phyloP scores from a whole-genome alignment of 92 coral and sea anemone species.

The Epizoanthus illoricatus region DNA sequence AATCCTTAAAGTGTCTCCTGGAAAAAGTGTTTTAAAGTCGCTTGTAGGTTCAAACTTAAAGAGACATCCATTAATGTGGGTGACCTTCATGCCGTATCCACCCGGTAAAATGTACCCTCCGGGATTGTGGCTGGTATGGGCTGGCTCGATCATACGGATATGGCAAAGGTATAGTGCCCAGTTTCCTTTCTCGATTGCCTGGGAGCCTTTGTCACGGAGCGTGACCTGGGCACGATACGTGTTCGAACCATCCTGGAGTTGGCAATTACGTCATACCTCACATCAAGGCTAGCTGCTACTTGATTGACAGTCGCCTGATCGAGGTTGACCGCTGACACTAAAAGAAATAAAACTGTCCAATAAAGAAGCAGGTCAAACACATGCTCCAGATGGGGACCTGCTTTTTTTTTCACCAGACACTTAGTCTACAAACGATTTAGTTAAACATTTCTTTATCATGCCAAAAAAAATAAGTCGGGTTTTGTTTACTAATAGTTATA shows the following conservation, averaged over 20 bases:
- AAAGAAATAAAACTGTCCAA: background rate
- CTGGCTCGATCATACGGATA: slow-evolving; percentile 91
- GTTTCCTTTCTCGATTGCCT: slow-evolving; percentile 62
- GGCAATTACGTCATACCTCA: slow-evolving; percentile 83
- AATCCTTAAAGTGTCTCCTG: slow-evolving; percentile 59
- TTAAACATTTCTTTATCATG: no score
- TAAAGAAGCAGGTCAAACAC: background rate
- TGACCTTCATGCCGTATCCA: slow-evolving; percentile 62
- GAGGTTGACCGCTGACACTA: slow-evolving; percentile 52
- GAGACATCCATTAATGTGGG: slow-evolving; percentile 87
- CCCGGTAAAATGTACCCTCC: slow-evolving; percentile 82
- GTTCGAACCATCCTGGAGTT: slow-evolving; percentile 79
- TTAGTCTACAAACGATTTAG: background rate
- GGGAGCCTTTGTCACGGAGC: slow-evolving; percentile 70
- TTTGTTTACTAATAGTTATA: no score
- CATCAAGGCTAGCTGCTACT: slow-evolving; percentile 79
- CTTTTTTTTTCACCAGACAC: background rate
- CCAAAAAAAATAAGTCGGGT: no score
- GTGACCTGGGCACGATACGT: slow-evolving; percentile 70
- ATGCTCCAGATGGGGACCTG: no score
- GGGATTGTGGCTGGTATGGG: slow-evolving; percentile 69
- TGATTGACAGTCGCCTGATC: slow-evolving; percentile 73
- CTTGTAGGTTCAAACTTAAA: slow-evolving; percentile 85
- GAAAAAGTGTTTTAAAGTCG: slow-evolving; percentile 59
- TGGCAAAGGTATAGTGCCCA: slow-evolving; percentile 89